Evolutionary conservation across 2,797 vertebrate species (phyloP), one percentile per base, ranked within the genome.

Genomic region (Botia almorhae): DNA sequence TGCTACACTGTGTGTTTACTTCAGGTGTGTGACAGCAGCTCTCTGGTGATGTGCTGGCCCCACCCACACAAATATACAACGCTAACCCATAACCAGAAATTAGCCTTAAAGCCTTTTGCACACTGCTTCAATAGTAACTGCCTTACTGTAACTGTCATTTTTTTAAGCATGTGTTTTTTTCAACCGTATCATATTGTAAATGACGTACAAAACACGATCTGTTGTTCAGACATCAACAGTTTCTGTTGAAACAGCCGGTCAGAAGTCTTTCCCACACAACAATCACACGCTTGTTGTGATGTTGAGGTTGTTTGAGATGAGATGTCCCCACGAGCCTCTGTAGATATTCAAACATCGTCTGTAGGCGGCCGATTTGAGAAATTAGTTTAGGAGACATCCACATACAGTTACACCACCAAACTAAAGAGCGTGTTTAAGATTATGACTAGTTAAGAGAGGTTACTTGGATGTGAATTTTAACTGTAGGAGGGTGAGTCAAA

Each of bases 401-500:
- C 48, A 80, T 67, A 33, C 51, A 65, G 69, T 73, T 73, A 73
- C 64, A 50, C 46, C 29, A 19, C 46, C 46, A 60, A 16, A 6
- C 29, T 79, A 79, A 72, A 79, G 55, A 53, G 14, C 3, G 19
- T 5, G 16, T 73, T 80, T 72, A 72, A 80, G 78, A 73, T 78
- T 70, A 43, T 3, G 55, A 70, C 65, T 60, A 43, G 68, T 74
- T 67, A 78, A 82, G 21, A 55, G 63, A 64, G 60, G 43, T 60
- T 72, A 77, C 53, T 83, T 80, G 68, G 67, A 74, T 65, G 82
- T 84, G 75, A 80, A 80, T 80, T 69, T 80, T 55, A 77, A 68
- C 74, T 67, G 79, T 79, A 81, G 75, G 71, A 72, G 78, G 76
- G 76, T 79, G 82, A 81, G 79, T 81, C 78, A 83, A 69, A 63